phyloP scores from a whole-genome alignment of 2,113 vertebrate genomes.

The Erinaceus europaeus region DNA sequence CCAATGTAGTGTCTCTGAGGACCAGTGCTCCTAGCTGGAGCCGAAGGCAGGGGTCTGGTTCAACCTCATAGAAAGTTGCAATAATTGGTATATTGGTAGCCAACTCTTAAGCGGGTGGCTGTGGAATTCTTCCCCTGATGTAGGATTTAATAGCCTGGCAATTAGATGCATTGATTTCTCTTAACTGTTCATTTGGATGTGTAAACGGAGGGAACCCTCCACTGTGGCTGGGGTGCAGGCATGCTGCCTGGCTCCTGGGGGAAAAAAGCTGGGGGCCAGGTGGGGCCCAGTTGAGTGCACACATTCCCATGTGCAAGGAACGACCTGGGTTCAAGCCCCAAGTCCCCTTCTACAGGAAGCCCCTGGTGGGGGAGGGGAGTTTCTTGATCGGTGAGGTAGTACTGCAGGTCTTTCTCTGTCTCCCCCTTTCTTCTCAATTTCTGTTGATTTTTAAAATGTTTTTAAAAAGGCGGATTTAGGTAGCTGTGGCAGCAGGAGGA shows the following conservation, averaged over 20 bases:
- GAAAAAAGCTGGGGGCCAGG: no score
- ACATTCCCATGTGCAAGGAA: no score
- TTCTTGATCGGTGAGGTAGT: no score
- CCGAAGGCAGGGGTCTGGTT: conserved; percentile 58
- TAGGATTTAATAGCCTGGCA: conserved; percentile 77
- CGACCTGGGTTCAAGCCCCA: no score
- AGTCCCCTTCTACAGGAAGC: no score
- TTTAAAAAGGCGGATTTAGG: conserved; percentile 47
- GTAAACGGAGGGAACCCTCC: conserved; percentile 54
- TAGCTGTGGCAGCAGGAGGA: not conserved
- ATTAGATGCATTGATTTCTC: conserved; percentile 74
- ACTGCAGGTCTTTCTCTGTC: no score
- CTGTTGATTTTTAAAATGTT: no score
- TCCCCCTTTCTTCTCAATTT: no score
- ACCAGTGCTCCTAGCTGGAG: conserved; percentile 48
- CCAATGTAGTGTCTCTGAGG: conserved; percentile 24
- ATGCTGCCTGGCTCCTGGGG: conserved; percentile 45
- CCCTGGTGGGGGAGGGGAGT: no score
- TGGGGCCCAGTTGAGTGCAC: no score
- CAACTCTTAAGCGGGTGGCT: conserved; percentile 66
- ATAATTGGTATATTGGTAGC: conserved; percentile 73
- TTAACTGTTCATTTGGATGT: conserved; percentile 77
- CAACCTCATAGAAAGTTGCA: conserved; percentile 73
- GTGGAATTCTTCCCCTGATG: conserved; percentile 70
- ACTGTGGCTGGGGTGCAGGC: not conserved